A percentile compares a stretch with the other conserved stretches of the same genome.
phyloP scores from a whole-genome alignment of 2,113 vertebrate genomes.

The Chloroceryle aenea region DNA sequence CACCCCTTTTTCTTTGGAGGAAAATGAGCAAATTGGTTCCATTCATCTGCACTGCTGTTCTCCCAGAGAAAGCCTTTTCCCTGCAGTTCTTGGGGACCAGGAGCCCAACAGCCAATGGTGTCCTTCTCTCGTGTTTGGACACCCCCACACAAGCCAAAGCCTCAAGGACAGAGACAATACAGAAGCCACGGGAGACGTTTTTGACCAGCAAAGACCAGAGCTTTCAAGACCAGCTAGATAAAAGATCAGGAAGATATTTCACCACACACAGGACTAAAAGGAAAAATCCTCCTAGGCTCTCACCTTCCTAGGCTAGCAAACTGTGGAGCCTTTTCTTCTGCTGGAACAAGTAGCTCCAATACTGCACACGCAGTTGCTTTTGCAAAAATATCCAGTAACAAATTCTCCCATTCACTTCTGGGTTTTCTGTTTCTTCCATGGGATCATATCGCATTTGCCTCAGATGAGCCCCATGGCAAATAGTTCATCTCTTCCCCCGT shows the following conservation, averaged over 20 bases:
- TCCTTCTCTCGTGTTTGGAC: neutral
- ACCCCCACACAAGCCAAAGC: neutral
- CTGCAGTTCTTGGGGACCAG: neutral
- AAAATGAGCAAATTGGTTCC: neutral
- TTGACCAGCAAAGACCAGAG: neutral
- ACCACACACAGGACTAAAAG: neutral
- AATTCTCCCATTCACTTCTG: conserved; percentile 27
- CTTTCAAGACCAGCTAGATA: neutral
- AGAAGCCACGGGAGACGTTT: neutral
- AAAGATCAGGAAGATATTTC: neutral
- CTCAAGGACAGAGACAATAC: neutral
- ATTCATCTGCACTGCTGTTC: neutral
- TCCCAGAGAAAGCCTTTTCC: neutral
- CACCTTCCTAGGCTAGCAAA: neutral
- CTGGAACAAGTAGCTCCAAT: neutral
- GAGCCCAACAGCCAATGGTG: rapidly evolving
- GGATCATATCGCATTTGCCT: conserved; percentile 43
- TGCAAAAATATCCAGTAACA: conserved; percentile 39
- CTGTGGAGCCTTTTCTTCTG: neutral
- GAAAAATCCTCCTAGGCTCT: neutral
- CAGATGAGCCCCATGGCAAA: neutral
- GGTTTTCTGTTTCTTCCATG: neutral
- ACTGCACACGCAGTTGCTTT: neutral
- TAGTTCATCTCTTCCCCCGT: conserved; percentile 17
- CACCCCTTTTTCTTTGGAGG: neutral